Conservation (phyloP, 2,888 invertebrate species). For the Tuta absoluta region DNA sequence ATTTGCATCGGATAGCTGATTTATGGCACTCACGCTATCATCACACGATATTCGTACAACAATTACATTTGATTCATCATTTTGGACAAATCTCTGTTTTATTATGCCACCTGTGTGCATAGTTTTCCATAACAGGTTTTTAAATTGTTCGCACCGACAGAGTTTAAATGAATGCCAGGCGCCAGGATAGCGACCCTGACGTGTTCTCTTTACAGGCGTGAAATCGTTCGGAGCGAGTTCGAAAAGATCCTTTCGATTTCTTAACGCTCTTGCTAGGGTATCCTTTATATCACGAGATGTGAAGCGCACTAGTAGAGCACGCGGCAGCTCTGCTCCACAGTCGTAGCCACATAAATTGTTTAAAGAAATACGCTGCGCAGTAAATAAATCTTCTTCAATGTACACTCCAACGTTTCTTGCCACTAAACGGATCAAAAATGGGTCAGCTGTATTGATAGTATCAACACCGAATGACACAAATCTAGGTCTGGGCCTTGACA, state of each 20-base stretch:
- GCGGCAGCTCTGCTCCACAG: constrained; percentile 3
- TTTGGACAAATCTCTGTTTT: not conserved
- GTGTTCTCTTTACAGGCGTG: not conserved
- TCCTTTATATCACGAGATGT: not conserved
- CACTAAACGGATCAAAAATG: not conserved
- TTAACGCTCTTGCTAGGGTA: not conserved
- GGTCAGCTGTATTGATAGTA: not conserved
- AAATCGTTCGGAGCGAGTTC: not conserved
- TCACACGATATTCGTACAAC: not conserved
- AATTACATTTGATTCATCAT: not conserved
- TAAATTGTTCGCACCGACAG: not conserved
- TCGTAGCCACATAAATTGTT: not conserved
- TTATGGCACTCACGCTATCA: not conserved
- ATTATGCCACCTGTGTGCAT: constrained; percentile 1
- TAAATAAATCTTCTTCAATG: constrained; percentile 6
- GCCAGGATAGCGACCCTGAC: not conserved
- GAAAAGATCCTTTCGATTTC: not conserved
- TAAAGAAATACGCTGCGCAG: not conserved
- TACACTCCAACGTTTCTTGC: constrained; percentile 1
- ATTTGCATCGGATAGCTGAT: not conserved
- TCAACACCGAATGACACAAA: not conserved
- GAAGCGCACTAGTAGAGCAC: not conserved
- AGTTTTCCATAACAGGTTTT: not conserved
- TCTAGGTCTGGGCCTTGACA: not conserved
- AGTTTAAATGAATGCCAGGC: not conserved